phyloP scores from a whole-genome alignment of 2,113 vertebrate species.

The Gymnobelideus leadbeateri region DNA sequence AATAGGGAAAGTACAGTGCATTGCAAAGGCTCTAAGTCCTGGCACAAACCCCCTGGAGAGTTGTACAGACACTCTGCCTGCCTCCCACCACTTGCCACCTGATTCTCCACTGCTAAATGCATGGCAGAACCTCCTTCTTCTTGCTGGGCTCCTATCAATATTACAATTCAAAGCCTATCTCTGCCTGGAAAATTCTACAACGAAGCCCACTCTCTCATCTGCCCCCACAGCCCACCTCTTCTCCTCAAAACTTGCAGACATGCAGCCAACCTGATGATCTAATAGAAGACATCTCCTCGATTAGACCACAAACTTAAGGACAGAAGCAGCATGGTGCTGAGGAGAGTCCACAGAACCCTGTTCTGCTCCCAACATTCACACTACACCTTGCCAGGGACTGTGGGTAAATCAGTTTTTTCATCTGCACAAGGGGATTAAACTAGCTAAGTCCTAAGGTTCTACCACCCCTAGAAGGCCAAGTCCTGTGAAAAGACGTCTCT shows the following conservation, averaged over 20 bases:
- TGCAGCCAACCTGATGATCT: neutral
- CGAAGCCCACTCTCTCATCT: neutral
- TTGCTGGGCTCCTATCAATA: neutral
- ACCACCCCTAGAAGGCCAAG: neutral
- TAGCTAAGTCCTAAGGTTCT: neutral
- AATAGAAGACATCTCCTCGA: neutral
- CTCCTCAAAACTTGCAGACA: neutral
- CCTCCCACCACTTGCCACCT: neutral
- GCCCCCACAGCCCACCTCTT: neutral
- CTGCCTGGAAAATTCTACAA: neutral
- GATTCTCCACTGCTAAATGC: neutral
- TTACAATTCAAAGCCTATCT: neutral
- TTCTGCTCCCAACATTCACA: neutral
- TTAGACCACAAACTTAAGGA: neutral
- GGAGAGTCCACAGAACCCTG: neutral
- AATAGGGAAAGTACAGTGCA: neutral
- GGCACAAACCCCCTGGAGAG: neutral
- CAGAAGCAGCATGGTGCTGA: neutral
- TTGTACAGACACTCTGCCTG: neutral
- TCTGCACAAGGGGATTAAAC: neutral
- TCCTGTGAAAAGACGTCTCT: neutral
- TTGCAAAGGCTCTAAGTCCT: neutral
- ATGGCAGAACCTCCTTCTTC: neutral
- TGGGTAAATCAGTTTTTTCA: neutral
- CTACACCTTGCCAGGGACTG: neutral